Evolutionary conservation across 2,888 invertebrate species (phyloP).

Genomic region (Hecatera dysodea): DNA sequence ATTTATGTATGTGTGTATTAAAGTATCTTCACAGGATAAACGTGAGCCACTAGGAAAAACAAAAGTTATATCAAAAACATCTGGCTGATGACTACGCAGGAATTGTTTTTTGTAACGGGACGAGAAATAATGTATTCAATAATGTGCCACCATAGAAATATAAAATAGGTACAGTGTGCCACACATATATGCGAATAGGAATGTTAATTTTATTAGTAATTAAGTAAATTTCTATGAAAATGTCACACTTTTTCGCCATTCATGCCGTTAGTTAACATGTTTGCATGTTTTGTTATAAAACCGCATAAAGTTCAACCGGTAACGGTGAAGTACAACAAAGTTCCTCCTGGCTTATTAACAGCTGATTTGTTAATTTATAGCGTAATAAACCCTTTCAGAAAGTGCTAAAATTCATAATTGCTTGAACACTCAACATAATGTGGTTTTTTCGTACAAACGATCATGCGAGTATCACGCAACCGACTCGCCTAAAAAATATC

Average conservation of each 20-base stretch:
- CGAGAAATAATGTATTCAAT: slow-evolving; percentile 9
- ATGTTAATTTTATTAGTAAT: background rate
- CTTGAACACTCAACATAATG: slow-evolving; percentile 18
- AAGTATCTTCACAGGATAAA: background rate
- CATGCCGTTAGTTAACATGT: background rate
- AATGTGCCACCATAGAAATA: background rate
- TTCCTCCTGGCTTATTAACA: slow-evolving; percentile 33
- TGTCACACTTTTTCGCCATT: background rate
- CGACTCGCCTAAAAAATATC: slow-evolving; percentile 49
- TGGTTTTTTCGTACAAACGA: slow-evolving; percentile 44
- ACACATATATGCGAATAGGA: background rate
- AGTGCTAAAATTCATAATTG: slow-evolving; percentile 48
- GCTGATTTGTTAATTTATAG: slow-evolving; percentile 42
- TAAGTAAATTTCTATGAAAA: slow-evolving; percentile 4
- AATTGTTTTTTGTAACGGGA: slow-evolving; percentile 25
- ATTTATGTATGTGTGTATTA: too few species aligned
- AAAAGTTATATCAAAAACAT: slow-evolving; percentile 24
- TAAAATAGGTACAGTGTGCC: too few species aligned
- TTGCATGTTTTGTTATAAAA: slow-evolving; percentile 16
- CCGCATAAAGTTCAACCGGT: slow-evolving; percentile 15
- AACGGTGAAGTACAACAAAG: slow-evolving; percentile 38
- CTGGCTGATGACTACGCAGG: slow-evolving; percentile 7
- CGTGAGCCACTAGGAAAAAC: background rate
- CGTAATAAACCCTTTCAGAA: slow-evolving; percentile 31
- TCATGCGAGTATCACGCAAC: slow-evolving; percentile 64